phyloP scores from a whole-genome alignment of 2,888 invertebrate genomes.

The Listrodromus nycthemerus region DNA sequence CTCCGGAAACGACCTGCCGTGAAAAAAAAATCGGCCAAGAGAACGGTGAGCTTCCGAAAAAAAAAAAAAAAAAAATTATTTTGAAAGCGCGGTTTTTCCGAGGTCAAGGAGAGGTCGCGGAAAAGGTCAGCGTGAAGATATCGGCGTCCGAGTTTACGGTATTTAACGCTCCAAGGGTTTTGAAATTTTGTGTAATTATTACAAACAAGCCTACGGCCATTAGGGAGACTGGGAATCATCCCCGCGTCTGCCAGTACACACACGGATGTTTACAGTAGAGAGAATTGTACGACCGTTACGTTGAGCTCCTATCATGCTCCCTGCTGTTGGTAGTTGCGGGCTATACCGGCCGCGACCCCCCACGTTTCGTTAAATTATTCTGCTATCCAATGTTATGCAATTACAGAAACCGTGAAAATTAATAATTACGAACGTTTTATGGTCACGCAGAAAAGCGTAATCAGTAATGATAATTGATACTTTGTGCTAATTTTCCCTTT shows the following conservation, averaged over 20 bases:
- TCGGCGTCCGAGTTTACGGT: neutral
- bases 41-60: conserved; percentile 53
- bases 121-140: too few species aligned
- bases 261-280: conserved; percentile 14
- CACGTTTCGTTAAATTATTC: conserved; percentile 55
- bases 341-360: conserved; percentile 2
- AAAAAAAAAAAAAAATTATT: too few species aligned
- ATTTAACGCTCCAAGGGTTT: neutral
- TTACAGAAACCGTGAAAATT: conserved; percentile 16
- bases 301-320: conserved; percentile 28
- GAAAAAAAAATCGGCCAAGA: conserved; percentile 33
- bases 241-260: neutral
- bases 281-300: conserved; percentile 37
- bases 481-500: neutral
- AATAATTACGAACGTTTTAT: conserved; percentile 17
- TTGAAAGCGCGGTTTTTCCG: too few species aligned
- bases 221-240: neutral
- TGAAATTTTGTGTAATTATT: conserved; percentile 9
- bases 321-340: neutral
- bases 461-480: neutral
- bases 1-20: conserved; percentile 23
- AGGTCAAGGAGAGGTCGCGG: too few species aligned
- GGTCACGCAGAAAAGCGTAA: neutral
- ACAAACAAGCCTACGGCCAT: conserved; percentile 23
- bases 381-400: conserved; percentile 43